A percentile compares a stretch with the other conserved stretches of the same genome.
Evolutionary conservation across 2,797 vertebrate species (phyloP).

Genomic region (Xenopus petersii): DNA sequence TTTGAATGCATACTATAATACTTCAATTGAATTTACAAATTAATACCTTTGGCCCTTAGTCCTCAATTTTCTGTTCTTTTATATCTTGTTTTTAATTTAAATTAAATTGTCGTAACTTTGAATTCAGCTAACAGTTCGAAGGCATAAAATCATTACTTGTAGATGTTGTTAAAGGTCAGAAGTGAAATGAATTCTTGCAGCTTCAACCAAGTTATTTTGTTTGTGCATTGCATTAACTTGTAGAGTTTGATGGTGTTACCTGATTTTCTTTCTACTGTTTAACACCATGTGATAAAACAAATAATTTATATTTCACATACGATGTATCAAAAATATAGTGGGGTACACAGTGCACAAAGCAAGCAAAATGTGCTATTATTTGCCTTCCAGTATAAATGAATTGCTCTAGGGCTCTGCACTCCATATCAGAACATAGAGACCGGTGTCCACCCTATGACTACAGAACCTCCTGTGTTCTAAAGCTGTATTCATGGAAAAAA

Average conservation of each 20-base stretch:
- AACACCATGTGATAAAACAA: too few relatives aligned
- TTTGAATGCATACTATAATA: background rate
- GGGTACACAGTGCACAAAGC: too few relatives aligned
- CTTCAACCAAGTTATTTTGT: conserved; percentile 38
- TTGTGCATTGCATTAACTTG: conserved; percentile 24
- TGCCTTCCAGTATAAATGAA: too few relatives aligned
- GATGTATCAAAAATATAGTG: too few relatives aligned
- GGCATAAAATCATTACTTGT: conserved; percentile 44
- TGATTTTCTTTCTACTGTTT: conserved; percentile 29
- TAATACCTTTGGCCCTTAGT: background rate
- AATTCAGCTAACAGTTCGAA: conserved; percentile 14
- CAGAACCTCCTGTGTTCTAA: too few relatives aligned
- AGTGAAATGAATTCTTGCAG: conserved; percentile 40
- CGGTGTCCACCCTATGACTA: too few relatives aligned
- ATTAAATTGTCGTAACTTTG: background rate
- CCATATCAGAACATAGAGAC: too few relatives aligned
- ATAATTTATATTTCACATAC: too few relatives aligned
- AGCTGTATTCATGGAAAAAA: too few relatives aligned
- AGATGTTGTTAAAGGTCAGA: conserved; percentile 40
- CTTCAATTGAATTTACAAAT: background rate
- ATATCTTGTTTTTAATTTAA: conserved; percentile 1
- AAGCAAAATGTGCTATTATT: too few relatives aligned
- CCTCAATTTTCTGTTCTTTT: background rate
- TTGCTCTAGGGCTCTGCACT: too few relatives aligned
- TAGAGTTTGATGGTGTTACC: conserved; percentile 32